Evolutionary conservation across 1,140 invertebrate species (phyloP), one percentile per base, ranked within the genome.

Genomic region (Drosophila ogumai): DNA sequence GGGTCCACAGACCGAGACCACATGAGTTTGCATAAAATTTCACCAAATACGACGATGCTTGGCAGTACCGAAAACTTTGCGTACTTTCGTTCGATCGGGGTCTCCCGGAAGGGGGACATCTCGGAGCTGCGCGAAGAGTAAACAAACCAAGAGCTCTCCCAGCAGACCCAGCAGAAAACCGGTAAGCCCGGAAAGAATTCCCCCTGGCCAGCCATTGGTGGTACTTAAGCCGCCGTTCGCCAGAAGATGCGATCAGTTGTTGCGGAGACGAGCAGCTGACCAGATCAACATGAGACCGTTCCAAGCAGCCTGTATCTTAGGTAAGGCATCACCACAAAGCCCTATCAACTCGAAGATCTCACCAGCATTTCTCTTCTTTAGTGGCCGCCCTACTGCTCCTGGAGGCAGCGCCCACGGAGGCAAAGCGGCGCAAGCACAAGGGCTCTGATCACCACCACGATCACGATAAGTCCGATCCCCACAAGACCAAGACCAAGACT

Each of bases 11-110:
- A 55, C 52, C 34, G 34, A 55, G 65, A 71, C 56, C 82, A 82
- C 66, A 84, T 84, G 77, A 81, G 77, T 74, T 90, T 90, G 85
- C 85, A 88, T 81, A 90, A 88, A 84, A 81, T 90, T 88, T 90
- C 85, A 90, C 84, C 80, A 78, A 77, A 41, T 55, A 58, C 32
- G 15, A 57, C 32, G 15, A 57, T 43, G 52, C 34, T 54, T 15
- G 7, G 50, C 19, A 36, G 50, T 50, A 72, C 47, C 36, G 19
- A 28, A 52, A 73, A 71, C 82, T 87, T 79, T 81, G 61, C 78
- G 80, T 82, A 87, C 82, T 87, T 87, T 87, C 84, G 71, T 79
- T 73, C 64, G 38, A 40, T 44, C 43, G 52, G 17, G n/a, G 50
- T 34, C 49, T 52, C 49, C 49, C 49, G 49, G 56, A 63, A 22